Percentiles rank a stretch among this genome's conserved stretches.
Conservation (phyloP, 2,888 invertebrate species). For the Gryllus longicercus region DNA sequence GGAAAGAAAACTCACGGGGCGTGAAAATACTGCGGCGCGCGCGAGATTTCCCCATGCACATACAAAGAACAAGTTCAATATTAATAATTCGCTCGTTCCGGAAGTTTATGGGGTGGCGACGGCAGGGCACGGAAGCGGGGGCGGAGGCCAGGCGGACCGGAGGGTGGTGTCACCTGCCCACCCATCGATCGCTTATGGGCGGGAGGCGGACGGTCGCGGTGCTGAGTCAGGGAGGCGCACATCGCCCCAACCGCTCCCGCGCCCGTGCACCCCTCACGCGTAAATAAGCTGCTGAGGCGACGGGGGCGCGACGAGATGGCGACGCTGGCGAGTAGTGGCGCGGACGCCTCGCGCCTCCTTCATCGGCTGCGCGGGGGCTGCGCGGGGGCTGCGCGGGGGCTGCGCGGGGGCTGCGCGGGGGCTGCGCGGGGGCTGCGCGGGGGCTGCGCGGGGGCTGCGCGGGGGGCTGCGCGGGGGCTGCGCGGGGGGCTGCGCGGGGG, state of each 20-base stretch:
- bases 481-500: too few species aligned
- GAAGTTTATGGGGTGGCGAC: constrained; percentile 33
- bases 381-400: too few species aligned
- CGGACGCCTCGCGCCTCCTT: too few species aligned
- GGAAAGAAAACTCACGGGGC: background rate
- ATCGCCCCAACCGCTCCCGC: background rate
- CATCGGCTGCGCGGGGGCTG: too few species aligned
- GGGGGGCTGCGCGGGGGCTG: too few species aligned
- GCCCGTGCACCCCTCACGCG: background rate
- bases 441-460: too few species aligned
- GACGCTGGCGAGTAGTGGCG: background rate
- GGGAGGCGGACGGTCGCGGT: background rate
- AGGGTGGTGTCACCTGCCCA: background rate
- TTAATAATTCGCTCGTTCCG: constrained; percentile 37
- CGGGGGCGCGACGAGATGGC: background rate
- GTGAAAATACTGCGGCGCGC: background rate
- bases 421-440: too few species aligned
- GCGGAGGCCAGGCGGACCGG: background rate
- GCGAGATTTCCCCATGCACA: constrained; percentile 33
- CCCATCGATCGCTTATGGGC: background rate
- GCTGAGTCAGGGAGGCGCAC: background rate
- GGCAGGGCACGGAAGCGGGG: constrained; percentile 26
- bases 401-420: too few species aligned
- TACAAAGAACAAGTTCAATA: constrained; percentile 36
- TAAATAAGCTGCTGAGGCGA: background rate